Evolutionary conservation across 2,888 invertebrate species (phyloP).

Genomic region (Deroplatys truncata): DNA sequence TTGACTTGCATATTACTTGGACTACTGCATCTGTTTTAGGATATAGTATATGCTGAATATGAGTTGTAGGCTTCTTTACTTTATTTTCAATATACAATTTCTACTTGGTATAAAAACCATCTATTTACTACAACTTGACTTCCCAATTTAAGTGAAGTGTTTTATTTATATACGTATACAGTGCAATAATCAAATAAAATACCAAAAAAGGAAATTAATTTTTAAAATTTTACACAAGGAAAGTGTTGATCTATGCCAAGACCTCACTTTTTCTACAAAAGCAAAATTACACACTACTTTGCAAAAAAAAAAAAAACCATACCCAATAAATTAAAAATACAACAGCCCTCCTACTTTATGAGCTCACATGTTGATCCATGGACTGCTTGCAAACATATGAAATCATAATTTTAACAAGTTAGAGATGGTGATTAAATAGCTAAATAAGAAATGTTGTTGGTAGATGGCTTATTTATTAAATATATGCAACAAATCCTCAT

Average conservation of each 20-base stretch:
- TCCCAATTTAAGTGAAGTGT: too few relatives aligned
- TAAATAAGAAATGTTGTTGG: too few relatives aligned
- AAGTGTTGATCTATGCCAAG: neutral
- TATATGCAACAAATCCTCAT: too few relatives aligned
- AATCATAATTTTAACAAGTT: slow-evolving; percentile 34
- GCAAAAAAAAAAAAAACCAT: neutral
- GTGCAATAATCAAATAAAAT: neutral
- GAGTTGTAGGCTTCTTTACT: too few relatives aligned
- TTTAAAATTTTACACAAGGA: neutral
- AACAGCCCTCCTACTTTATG: neutral
- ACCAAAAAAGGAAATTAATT: neutral
- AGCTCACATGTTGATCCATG: slow-evolving; percentile 40
- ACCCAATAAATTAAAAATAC: neutral
- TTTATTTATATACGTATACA: too few relatives aligned
- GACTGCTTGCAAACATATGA: slow-evolving; percentile 42
- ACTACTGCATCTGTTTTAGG: too few relatives aligned
- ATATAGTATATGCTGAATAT: too few relatives aligned
- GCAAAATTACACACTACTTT: neutral
- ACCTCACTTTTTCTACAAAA: neutral
- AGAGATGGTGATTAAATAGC: neutral
- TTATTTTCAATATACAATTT: too few relatives aligned
- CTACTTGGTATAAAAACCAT: too few relatives aligned
- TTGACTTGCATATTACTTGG: too few relatives aligned
- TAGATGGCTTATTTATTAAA: too few relatives aligned
- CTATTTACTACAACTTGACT: too few relatives aligned